Evolutionary conservation across 64 coral and sea anemone species (phyloP).

Genomic region (Catalaphyllia jardinei): DNA sequence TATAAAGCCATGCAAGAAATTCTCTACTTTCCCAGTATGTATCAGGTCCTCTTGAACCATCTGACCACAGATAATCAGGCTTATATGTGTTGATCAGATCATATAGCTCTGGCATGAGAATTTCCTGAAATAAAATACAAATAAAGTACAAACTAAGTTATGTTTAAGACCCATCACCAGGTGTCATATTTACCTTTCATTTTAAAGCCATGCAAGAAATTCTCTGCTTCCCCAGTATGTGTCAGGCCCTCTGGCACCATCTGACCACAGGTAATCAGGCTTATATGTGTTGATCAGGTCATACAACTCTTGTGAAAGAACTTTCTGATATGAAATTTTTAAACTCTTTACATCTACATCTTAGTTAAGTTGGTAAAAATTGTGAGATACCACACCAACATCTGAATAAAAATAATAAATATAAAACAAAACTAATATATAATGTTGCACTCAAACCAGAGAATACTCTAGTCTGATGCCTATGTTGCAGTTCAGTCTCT

Average conservation of each 20-base stretch:
- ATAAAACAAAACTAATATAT: too few species aligned
- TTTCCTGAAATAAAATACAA: slow-evolving; percentile 41
- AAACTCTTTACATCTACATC: not conserved
- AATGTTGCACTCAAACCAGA: too few species aligned
- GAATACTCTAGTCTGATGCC: too few species aligned
- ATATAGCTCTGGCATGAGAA: slow-evolving; percentile 76
- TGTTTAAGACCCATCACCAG: too few species aligned
- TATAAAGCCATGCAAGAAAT: slow-evolving; percentile 95
- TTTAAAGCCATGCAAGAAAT: slow-evolving; percentile 95
- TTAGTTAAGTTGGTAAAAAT: too few species aligned
- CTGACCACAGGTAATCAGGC: slow-evolving; percentile 93
- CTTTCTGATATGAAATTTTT: slow-evolving; percentile 36
- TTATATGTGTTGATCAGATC: slow-evolving; percentile 90
- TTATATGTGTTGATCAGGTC: slow-evolving; percentile 91
- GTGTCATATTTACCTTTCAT: slow-evolving; percentile 9
- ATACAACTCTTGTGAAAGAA: slow-evolving; percentile 73
- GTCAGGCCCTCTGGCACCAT: slow-evolving; percentile 79
- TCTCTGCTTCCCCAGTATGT: slow-evolving; percentile 90
- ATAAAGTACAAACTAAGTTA: not conserved
- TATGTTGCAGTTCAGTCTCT: too few species aligned
- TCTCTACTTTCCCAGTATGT: slow-evolving; percentile 90
- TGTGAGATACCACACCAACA: too few species aligned
- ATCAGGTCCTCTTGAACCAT: slow-evolving; percentile 76
- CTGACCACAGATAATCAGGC: slow-evolving; percentile 92
- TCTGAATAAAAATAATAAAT: too few species aligned